phyloP scores from a whole-genome alignment of 2,888 invertebrate species.

The Cryptocheilus praepositus region DNA sequence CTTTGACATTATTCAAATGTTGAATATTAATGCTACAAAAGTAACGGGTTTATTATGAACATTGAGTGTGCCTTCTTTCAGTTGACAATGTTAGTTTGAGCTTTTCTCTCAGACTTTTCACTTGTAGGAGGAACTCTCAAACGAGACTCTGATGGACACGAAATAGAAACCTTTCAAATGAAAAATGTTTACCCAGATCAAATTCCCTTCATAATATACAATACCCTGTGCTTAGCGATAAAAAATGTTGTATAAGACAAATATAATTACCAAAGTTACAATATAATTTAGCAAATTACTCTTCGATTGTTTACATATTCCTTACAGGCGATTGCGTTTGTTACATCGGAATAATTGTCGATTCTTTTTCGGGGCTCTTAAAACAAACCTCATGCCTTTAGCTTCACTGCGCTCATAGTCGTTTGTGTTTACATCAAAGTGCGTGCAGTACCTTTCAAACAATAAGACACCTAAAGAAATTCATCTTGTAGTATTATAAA shows the following conservation, averaged over 20 bases:
- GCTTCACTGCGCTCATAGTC: conserved; percentile 92
- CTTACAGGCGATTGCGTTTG: conserved; percentile 90
- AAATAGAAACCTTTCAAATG: no score
- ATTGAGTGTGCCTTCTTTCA: no score
- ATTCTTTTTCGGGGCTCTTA: conserved; percentile 76
- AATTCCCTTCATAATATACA: not conserved
- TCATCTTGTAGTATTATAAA: no score
- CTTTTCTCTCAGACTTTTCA: no score
- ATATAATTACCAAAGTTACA: no score
- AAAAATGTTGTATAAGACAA: no score
- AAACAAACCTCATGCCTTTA: conserved; percentile 76
- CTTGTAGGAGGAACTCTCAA: no score
- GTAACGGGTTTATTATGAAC: no score
- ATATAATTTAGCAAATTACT: no score
- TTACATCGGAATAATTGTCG: conserved; percentile 79
- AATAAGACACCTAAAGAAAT: conserved; percentile 82
- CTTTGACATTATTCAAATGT: not conserved
- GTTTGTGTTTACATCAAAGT: conserved; percentile 89
- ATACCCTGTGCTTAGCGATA: not conserved
- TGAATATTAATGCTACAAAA: not conserved
- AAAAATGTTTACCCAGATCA: no score
- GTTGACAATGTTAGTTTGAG: no score
- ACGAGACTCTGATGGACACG: no score
- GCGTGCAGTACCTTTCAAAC: conserved; percentile 90
- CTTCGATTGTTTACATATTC: conserved; percentile 76